Base-by-base conservation (phyloP, 2,888 invertebrate genomes). In the Polia nebulosa region DNA sequence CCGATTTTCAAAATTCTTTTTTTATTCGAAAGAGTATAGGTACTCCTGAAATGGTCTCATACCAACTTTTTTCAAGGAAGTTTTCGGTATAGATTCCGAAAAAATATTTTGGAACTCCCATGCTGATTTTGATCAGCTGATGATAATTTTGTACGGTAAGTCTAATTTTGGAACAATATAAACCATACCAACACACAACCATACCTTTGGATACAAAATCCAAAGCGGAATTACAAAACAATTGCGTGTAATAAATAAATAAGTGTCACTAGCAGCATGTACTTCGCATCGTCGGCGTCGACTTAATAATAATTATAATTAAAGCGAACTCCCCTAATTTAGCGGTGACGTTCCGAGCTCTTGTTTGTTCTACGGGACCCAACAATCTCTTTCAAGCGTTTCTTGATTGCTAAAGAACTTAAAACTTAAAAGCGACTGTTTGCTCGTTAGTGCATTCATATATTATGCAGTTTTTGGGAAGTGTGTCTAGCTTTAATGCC, bases 321-420 rank as follows among this genome's bases (percentile, higher is more conserved):
- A 73, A 79, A 68, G 72, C 64, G 34, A 72, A 60, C 34, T 69
- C 53, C 49, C 55, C 60, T 61, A 68, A 69, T 72, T 76, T 61
- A 78, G 52, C 71, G 51, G 67, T 63, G 69, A 78, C 64, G 61
- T 68, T 15, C 25, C 51, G 25, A 65, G 52, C 67, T 60, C 67
- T 63, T 72, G 77, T 79, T 80, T 75, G 69, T 81, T 70, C 69
- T 71, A 65, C 70, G 70, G 74, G 78, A 81, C 78, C 76, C 76
- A 76, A 82, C 76, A 82, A 83, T 79, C 76, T 76, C 67, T 72
- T 83, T 72, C 76, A 79, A 79, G 78, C 75, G 76, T 78, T 83
- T 84, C 84, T 85, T 87, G 85, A 85, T 86, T 83, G 82, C 83
- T 76, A 66, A 87, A 87, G 81, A 85, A 82, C 84, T 89, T 87